phyloP scores from a whole-genome alignment of 2,888 invertebrate genomes.

The Syrista parreyssii region DNA sequence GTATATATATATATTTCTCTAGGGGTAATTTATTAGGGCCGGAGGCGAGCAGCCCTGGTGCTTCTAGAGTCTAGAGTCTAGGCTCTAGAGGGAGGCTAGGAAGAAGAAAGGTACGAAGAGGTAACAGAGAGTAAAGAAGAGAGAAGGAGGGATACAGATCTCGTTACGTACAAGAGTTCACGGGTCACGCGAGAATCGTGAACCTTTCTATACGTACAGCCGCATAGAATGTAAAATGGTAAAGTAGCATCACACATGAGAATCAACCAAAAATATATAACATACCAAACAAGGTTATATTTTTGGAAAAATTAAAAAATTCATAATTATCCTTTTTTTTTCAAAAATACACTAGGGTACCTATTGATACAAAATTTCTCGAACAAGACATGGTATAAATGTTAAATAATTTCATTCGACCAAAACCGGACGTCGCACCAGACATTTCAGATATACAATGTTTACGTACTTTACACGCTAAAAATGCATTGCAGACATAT shows the following conservation, averaged over 20 bases:
- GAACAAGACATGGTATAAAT: not conserved
- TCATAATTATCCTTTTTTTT: not conserved
- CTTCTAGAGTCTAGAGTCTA: conserved; percentile 34
- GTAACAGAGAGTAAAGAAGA: conserved; percentile 10
- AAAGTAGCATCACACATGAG: not conserved
- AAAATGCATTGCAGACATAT: too few relatives aligned
- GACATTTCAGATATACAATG: too few relatives aligned
- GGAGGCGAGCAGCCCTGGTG: conserved; percentile 49
- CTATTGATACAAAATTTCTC: not conserved
- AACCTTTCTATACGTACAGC: conserved; percentile 29
- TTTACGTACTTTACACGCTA: too few relatives aligned
- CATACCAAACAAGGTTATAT: not conserved
- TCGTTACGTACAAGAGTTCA: conserved; percentile 59
- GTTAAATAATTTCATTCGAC: not conserved
- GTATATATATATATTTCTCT: conserved; percentile 41
- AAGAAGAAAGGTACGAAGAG: conserved; percentile 6
- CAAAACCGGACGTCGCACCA: too few relatives aligned
- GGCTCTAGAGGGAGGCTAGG: not conserved
- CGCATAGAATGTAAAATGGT: not conserved
- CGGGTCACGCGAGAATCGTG: conserved; percentile 60
- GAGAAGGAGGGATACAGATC: conserved; percentile 33
- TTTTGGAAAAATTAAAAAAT: not conserved
- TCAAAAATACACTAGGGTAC: not conserved
- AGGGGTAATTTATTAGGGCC: conserved; percentile 59
- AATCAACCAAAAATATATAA: not conserved